Conservation (phyloP, 2,113 vertebrate species). For the Leucoraja erinaceus region DNA sequence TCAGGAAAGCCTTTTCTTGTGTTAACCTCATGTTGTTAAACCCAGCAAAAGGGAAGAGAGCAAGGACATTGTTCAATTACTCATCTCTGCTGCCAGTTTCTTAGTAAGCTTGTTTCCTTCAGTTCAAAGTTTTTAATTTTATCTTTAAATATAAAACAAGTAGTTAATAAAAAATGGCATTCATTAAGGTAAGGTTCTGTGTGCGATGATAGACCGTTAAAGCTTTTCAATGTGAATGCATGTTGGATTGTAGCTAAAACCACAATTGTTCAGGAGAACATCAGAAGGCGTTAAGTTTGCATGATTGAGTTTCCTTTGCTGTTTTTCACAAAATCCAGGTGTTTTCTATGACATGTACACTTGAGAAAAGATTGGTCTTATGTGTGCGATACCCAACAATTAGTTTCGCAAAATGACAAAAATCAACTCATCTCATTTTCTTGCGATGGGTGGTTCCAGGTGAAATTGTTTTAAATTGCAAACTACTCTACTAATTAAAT, state of each 20-base stretch:
- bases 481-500: neutral
- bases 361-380: neutral
- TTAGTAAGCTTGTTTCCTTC: neutral
- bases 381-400: neutral
- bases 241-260: neutral
- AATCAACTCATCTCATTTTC: neutral
- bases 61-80: conserved; percentile 1
- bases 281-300: neutral
- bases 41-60: neutral
- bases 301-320: neutral
- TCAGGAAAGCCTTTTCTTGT: neutral
- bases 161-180: conserved; percentile 10
- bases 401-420: neutral
- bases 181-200: neutral
- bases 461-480: neutral
- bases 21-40: conserved; percentile 1
- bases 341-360: neutral
- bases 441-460: neutral
- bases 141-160: neutral
- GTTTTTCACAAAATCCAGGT: neutral
- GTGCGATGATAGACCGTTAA: neutral
- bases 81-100: neutral
- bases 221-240: neutral
- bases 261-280: neutral
- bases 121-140: neutral